These are phyloP conservation scores for Sipha flava DNA, from an alignment of 1,140 invertebrate genomes.

Conservation along the genomic window DNA sequence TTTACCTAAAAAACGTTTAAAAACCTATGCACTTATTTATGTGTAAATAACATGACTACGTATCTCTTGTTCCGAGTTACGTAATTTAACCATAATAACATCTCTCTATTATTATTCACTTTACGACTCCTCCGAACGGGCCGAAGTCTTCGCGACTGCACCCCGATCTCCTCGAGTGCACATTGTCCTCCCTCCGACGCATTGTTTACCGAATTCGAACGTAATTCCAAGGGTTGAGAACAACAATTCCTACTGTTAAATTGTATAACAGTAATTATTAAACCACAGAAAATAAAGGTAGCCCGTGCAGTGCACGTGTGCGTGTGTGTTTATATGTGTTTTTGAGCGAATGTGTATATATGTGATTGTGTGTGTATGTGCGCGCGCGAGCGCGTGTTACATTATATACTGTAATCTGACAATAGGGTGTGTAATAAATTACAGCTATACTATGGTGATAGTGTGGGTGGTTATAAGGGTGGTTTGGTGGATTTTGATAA, in stretches of 20 bases:
- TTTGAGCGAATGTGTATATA: not conserved
- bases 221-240: not conserved
- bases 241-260: slow-evolving; percentile 22
- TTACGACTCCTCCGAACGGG: not conserved
- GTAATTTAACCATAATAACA: not conserved
- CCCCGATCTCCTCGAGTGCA: not conserved
- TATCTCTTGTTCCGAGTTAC: not conserved
- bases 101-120: not conserved
- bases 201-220: slow-evolving; percentile 1
- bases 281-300: slow-evolving; percentile 23
- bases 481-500: slow-evolving; percentile 15
- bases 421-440: slow-evolving; percentile 29
- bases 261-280: slow-evolving; percentile 23
- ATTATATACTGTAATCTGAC: slow-evolving; percentile 18
- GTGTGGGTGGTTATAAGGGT: not conserved
- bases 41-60: not conserved
- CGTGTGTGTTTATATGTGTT: not conserved
- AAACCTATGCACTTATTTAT: not conserved
- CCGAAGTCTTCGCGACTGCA: not conserved
- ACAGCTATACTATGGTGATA: not conserved
- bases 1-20: not conserved
- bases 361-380: not conserved
- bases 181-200: not conserved
- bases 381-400: not conserved
- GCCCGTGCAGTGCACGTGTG: not conserved